phyloP scores from a whole-genome alignment of 2,888 invertebrate species.

The Schizotus pectinicornis region DNA sequence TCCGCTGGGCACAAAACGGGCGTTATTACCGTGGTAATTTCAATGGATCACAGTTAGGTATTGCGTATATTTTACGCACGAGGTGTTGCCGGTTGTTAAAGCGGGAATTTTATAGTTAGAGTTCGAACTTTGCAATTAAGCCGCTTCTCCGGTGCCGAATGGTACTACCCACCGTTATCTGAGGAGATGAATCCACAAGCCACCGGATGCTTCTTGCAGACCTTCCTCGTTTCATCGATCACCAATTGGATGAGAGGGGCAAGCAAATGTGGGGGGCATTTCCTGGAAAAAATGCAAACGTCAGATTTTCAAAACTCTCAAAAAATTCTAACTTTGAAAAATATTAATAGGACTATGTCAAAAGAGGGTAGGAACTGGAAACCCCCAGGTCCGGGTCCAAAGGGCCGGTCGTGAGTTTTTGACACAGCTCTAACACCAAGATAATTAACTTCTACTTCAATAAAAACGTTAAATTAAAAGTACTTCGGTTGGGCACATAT shows the following conservation, averaged over 20 bases:
- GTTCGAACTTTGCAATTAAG: not conserved
- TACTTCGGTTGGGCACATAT: too few species aligned
- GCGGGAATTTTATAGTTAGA: slow-evolving; percentile 4
- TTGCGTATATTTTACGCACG: slow-evolving; percentile 19
- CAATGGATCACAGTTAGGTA: slow-evolving; percentile 23
- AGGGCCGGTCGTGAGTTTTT: too few species aligned
- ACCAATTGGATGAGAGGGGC: slow-evolving; percentile 71
- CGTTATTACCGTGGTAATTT: slow-evolving; percentile 20
- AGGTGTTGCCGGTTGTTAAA: slow-evolving; percentile 2
- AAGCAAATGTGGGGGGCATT: slow-evolving; percentile 73
- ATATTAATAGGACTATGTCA: too few species aligned
- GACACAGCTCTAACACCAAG: too few species aligned
- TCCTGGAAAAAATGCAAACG: slow-evolving; percentile 61
- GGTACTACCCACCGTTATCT: slow-evolving; percentile 63
- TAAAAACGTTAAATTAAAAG: too few species aligned
- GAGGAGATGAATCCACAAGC: slow-evolving; percentile 68
- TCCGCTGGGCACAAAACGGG: slow-evolving; percentile 24
- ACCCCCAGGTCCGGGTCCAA: too few species aligned
- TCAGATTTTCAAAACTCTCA: not conserved
- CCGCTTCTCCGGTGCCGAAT: too few species aligned
- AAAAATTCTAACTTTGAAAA: too few species aligned
- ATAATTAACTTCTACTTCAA: too few species aligned
- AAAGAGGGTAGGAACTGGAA: too few species aligned
- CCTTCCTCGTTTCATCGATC: slow-evolving; percentile 69
- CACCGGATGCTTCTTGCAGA: slow-evolving; percentile 69